Evolutionary conservation across 1,140 invertebrate species (phyloP).

Genomic region (Camponotus vicinus): DNA sequence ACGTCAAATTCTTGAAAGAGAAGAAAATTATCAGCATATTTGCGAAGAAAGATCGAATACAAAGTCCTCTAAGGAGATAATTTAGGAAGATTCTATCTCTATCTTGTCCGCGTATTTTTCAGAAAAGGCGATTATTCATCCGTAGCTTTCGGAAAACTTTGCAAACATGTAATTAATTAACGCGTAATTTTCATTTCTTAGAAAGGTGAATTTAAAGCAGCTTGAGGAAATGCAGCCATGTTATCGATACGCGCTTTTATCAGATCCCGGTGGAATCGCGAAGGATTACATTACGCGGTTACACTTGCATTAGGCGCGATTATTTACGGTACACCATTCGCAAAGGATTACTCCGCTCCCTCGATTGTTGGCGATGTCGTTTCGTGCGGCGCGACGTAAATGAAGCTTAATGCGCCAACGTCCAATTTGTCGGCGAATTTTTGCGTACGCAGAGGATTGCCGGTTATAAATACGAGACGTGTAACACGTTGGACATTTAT

Average conservation of each 20-base stretch:
- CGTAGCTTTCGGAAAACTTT: not conserved
- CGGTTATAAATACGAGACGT: constrained; percentile 67
- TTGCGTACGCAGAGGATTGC: constrained; percentile 60
- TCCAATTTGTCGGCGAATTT: constrained; percentile 72
- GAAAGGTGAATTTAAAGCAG: not conserved
- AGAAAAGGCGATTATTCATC: not conserved
- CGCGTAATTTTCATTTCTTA: not conserved
- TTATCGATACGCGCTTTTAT: constrained; percentile 2
- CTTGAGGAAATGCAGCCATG: not conserved
- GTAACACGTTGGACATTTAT: constrained; percentile 64
- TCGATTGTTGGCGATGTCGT: constrained; percentile 40
- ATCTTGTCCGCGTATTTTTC: not conserved
- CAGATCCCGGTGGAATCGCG: not conserved
- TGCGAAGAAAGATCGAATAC: not conserved
- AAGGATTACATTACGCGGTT: constrained; percentile 25
- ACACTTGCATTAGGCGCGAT: constrained; percentile 42
- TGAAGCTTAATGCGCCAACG: constrained; percentile 51
- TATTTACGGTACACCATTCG: constrained; percentile 46
- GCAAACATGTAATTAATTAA: not conserved
- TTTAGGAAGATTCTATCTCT: not conserved
- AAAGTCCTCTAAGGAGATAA: not conserved
- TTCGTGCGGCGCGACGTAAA: constrained; percentile 12
- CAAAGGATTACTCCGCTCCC: constrained; percentile 22
- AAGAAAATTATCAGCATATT: not conserved
- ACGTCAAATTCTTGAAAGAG: not conserved